Percentiles rank a stretch among this genome's conserved stretches.
Conservation (phyloP, 2,113 vertebrate species). For the Mellivora capensis region DNA sequence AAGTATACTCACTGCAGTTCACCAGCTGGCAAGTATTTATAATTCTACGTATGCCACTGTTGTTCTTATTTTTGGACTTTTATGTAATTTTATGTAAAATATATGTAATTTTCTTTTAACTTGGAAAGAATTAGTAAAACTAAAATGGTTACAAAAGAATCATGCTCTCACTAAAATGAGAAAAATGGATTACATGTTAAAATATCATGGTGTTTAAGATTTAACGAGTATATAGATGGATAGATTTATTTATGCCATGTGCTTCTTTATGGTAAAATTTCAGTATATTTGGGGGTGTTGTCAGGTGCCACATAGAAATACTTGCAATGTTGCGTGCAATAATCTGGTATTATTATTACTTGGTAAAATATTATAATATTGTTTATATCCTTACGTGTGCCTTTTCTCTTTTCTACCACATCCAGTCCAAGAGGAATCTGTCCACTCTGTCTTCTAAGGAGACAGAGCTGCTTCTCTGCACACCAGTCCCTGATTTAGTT, state of each 20-base stretch:
- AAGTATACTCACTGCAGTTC: background rate
- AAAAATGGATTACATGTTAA: background rate
- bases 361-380: background rate
- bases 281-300: background rate
- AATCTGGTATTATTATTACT: background rate
- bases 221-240: background rate
- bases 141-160: background rate
- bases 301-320: background rate
- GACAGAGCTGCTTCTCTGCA: background rate
- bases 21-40: background rate
- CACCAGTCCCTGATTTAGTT: background rate
- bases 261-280: background rate
- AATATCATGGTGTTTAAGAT: constrained; percentile 1
- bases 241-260: background rate
- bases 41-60: background rate
- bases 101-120: background rate
- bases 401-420: background rate
- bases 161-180: background rate
- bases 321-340: background rate
- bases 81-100: background rate
- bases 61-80: background rate
- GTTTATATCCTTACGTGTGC: background rate
- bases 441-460: background rate
- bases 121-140: background rate
- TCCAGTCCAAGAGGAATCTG: background rate